Evolutionary conservation across 2,113 vertebrate species (phyloP), one percentile per base, ranked within the genome.

Genomic region (Neodon shergylaensis): DNA sequence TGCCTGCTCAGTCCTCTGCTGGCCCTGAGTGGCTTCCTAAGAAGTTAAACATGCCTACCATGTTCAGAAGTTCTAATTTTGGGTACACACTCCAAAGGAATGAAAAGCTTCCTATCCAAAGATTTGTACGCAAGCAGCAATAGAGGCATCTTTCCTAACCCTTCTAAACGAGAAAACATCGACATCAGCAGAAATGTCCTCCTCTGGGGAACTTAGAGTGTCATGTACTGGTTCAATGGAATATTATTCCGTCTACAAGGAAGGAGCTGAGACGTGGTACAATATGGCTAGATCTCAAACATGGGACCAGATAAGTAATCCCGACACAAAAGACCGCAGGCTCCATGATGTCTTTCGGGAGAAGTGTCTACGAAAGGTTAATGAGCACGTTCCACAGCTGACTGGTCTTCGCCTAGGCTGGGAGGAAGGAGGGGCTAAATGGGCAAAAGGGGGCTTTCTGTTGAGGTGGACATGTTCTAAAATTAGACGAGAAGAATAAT

Each of bases 321-420:
- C 79, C 54, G 68, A 77, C 19, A 79, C 90, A 81, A 83, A 91
- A 97, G 52, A 84, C 68, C 39, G 3, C 24, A 82, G 42, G 44
- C 66, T 11, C 2, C 22, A 9, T 44, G 42, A 93, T 85, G 78
- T 85, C 28, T 90, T 66, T 96, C 68, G 81, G 39, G 54, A 72
- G 88, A 86, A 79, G 91, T 81, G 44, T 96, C 65, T 92, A 83
- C 26, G 74, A 93, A 95, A 86, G 42, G 24, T 14, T 79, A 65
- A 93, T 77, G 42, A 49, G 21, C 85, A 42, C 78, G 81, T 78
- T 19, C 58, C 36, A 91, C 88, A 96, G 66, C 42, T 86, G 70
- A 86, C 83, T 68, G 58, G 42, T 33, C 21, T n/a, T 44, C 87
- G 54, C 33, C 58, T 88, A 74, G 17, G 68, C 74, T 58, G 24